phyloP scores from a whole-genome alignment of 2,888 invertebrate genomes.

The Drosophila tripunctata region DNA sequence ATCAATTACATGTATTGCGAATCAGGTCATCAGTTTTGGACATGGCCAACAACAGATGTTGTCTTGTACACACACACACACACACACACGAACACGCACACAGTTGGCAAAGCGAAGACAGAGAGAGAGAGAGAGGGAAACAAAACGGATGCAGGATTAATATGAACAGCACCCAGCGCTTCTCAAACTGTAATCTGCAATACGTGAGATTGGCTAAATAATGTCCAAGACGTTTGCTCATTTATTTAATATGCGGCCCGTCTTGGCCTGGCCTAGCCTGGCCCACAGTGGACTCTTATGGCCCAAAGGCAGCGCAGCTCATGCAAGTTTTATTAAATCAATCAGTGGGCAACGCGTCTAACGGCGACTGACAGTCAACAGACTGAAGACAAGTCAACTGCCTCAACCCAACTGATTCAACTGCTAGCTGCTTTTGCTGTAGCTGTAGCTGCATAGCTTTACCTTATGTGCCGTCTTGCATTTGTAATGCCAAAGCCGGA shows the following conservation, averaged over 20 bases:
- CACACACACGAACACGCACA: neutral
- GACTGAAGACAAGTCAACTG: neutral
- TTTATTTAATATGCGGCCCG: conserved; percentile 67
- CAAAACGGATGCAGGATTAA: conserved; percentile 51
- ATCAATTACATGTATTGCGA: conserved; percentile 74
- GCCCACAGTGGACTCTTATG: neutral
- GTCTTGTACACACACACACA: conserved; percentile 13
- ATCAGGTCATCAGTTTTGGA: conserved; percentile 76
- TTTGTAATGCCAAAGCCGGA: conserved; percentile 72
- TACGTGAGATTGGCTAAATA: conserved; percentile 38
- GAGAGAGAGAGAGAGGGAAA: neutral
- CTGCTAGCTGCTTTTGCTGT: no score
- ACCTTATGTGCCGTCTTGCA: conserved; percentile 67
- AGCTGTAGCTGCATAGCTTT: conserved; percentile 52
- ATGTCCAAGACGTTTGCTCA: conserved; percentile 50
- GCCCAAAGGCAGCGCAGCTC: conserved; percentile 47
- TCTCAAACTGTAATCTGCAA: conserved; percentile 54
- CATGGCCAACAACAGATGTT: conserved; percentile 56
- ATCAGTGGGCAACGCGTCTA: conserved; percentile 71
- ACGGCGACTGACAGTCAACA: conserved; percentile 67
- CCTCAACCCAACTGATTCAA: conserved; percentile 2
- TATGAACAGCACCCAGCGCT: conserved; percentile 31
- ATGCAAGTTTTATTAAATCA: conserved; percentile 77
- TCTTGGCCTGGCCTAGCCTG: conserved; percentile 16
- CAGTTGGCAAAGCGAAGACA: neutral